These are phyloP conservation scores for Scopus umbretta DNA, from an alignment of 2,113 vertebrate species.

Conservation along the genomic window DNA sequence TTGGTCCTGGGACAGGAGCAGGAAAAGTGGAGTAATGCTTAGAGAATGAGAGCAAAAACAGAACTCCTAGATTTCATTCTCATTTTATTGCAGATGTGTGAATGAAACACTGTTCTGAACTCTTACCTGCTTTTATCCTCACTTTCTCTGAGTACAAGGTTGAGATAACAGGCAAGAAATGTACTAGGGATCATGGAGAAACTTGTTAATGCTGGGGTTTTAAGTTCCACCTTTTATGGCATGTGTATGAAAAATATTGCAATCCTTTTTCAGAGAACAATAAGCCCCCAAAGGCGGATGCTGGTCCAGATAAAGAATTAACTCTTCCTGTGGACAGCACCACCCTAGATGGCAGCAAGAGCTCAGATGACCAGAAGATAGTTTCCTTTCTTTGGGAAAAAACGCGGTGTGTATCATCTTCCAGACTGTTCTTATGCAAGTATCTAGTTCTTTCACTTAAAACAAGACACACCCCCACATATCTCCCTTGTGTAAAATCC, in stretches of 20 bases:
- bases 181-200: neutral
- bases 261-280: conserved; percentile 87
- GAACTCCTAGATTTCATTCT: neutral
- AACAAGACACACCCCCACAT: neutral
- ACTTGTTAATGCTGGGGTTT: neutral
- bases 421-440: neutral
- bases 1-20: neutral
- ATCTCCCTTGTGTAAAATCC: neutral
- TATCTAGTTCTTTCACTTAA: neutral
- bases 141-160: neutral
- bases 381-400: conserved; percentile 88
- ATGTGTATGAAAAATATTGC: neutral
- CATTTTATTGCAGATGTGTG: neutral
- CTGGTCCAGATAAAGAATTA: conserved; percentile 96
- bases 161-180: neutral
- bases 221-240: neutral
- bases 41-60: neutral
- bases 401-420: conserved; percentile 75
- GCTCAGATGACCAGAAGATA: conserved; percentile 94
- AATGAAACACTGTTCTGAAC: neutral
- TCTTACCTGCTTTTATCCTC: neutral
- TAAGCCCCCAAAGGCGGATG: conserved; percentile 89
- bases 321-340: conserved; percentile 93
- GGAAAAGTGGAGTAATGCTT: neutral
- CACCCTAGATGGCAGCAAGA: conserved; percentile 91